Percentiles rank a stretch among this genome's conserved stretches.
Conservation (phyloP, 2,113 vertebrate genomes). For the Mandrillus leucophaeus region DNA sequence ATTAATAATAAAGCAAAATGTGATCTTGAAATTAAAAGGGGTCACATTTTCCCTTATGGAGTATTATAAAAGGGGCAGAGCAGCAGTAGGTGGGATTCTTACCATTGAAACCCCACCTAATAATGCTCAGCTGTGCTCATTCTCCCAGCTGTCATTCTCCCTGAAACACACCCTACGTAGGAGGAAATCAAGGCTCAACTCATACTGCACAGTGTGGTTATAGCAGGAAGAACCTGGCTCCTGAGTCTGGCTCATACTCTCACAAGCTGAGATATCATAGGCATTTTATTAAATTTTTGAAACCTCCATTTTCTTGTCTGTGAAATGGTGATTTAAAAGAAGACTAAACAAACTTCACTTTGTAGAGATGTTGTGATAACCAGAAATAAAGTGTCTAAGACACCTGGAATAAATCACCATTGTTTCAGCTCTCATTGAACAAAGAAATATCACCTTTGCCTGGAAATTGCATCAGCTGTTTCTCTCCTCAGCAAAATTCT, state of each 20-base stretch:
- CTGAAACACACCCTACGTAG: rapidly evolving
- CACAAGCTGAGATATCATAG: neutral
- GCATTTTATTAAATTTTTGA: neutral
- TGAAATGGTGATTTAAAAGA: neutral
- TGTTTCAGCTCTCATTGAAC: neutral
- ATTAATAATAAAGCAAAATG: neutral
- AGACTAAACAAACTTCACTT: neutral
- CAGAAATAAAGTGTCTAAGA: neutral
- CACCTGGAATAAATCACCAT: neutral
- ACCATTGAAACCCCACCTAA: neutral
- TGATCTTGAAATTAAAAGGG: neutral
- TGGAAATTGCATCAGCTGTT: neutral
- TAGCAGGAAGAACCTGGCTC: neutral
- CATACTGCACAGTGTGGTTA: no score
- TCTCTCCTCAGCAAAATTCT: neutral
- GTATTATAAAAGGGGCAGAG: neutral
- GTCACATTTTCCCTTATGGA: neutral
- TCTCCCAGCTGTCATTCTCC: neutral
- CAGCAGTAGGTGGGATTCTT: neutral
- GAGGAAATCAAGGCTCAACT: neutral
- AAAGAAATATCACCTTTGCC: neutral
- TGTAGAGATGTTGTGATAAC: neutral
- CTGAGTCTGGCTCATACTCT: neutral
- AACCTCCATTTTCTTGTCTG: neutral
- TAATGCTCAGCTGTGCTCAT: neutral